These are phyloP conservation scores for Miltochrista miniata DNA, from an alignment of 2,888 invertebrate genomes.

Conservation along the genomic window DNA sequence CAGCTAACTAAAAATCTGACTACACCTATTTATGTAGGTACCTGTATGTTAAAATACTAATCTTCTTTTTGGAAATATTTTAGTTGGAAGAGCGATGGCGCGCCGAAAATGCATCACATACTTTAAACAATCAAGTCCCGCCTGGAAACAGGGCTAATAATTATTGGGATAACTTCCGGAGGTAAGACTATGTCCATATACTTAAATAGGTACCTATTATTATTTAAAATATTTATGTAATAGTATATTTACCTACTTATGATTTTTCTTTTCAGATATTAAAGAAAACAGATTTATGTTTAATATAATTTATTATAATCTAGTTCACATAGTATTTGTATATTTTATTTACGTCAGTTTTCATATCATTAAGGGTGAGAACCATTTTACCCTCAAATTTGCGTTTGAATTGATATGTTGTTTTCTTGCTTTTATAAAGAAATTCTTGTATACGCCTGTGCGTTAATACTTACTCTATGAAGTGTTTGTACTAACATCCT, in stretches of 20 bases:
- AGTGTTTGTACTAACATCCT: conserved; percentile 35
- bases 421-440: conserved; percentile 22
- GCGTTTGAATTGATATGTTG: conserved; percentile 22
- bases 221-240: conserved; percentile 19
- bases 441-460: conserved; percentile 23
- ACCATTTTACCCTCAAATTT: conserved; percentile 44
- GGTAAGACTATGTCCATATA: conserved; percentile 78
- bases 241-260: conserved; percentile 30
- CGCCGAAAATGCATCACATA: conserved; percentile 77
- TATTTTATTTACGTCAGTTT: conserved; percentile 33
- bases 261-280: conserved; percentile 76
- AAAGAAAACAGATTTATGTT: conserved; percentile 40
- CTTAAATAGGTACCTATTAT: conserved; percentile 3
- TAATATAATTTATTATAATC: conserved; percentile 32
- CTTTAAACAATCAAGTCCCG: conserved; percentile 94
- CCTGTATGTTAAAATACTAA: neutral
- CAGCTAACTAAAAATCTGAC: neutral
- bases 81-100: conserved; percentile 82
- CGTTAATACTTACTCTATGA: conserved; percentile 16
- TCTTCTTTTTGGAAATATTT: conserved; percentile 6
- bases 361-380: conserved; percentile 52
- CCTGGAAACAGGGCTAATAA: conserved; percentile 96
- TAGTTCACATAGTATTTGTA: conserved; percentile 39
- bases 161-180: conserved; percentile 97
- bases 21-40: neutral